Evolutionary conservation across 2,888 invertebrate genomes (phyloP).

Genomic region (Tinea trinotella): DNA sequence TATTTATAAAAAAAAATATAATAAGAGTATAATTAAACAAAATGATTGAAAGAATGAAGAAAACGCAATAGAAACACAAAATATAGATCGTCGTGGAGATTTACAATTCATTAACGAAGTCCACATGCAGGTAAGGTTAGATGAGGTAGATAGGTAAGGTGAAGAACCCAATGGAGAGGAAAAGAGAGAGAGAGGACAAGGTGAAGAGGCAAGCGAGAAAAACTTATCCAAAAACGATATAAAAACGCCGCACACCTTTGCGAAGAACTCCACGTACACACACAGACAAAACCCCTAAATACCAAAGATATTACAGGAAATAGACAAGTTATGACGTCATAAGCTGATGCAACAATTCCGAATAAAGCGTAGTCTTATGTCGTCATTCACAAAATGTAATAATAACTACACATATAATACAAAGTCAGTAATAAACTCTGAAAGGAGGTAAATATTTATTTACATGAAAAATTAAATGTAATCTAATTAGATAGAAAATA

Average conservation of each 20-base stretch:
- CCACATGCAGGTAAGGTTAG: conserved; percentile 53
- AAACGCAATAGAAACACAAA: conserved; percentile 46
- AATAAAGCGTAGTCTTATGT: conserved; percentile 32
- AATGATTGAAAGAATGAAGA: conserved; percentile 18
- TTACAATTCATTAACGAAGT: conserved; percentile 32
- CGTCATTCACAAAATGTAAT: conserved; percentile 56
- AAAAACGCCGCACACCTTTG: conserved; percentile 40
- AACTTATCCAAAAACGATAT: conserved; percentile 39
- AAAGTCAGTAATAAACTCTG: conserved; percentile 51
- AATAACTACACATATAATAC: conserved; percentile 66
- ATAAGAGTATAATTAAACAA: not conserved
- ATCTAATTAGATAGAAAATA: conserved; percentile 69
- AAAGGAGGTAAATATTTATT: conserved; percentile 67
- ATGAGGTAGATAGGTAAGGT: not conserved
- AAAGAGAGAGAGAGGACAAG: conserved; percentile 41
- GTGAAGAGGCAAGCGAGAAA: conserved; percentile 69
- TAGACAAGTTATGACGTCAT: conserved; percentile 11
- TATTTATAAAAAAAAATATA: not conserved
- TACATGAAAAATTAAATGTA: conserved; percentile 65
- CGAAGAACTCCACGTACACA: conserved; percentile 67
- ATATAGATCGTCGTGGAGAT: conserved; percentile 66
- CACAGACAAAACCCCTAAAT: conserved; percentile 65
- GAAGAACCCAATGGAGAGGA: conserved; percentile 40
- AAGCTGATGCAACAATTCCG: not conserved
- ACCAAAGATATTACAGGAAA: conserved; percentile 51